Conservation (phyloP, 2,888 invertebrate genomes). For the Dasysyrphus tricinctus region DNA sequence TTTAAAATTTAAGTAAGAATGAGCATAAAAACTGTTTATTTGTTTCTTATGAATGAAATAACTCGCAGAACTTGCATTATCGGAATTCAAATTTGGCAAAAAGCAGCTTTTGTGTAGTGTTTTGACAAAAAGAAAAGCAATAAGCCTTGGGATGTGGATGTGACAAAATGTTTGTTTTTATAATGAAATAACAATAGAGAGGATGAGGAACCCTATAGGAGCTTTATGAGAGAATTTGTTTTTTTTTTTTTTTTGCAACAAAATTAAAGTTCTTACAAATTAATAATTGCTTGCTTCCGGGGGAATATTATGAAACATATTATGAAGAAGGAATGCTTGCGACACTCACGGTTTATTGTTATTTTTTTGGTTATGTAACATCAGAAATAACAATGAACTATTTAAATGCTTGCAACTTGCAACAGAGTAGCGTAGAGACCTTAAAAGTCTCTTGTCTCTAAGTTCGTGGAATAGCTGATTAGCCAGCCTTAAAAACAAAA, state of each 20-base stretch:
- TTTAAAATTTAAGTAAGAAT: slow-evolving; percentile 12
- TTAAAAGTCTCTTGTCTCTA: too few relatives aligned
- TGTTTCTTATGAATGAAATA: slow-evolving; percentile 67
- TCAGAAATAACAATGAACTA: too few relatives aligned
- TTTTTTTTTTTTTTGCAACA: neutral
- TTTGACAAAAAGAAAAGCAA: neutral
- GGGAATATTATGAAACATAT: too few relatives aligned
- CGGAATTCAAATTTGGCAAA: slow-evolving; percentile 20
- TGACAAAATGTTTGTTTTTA: slow-evolving; percentile 35
- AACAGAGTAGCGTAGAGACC: too few relatives aligned
- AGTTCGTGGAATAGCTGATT: too few relatives aligned
- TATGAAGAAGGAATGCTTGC: too few relatives aligned
- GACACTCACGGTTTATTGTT: too few relatives aligned
- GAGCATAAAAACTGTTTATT: slow-evolving; percentile 4
- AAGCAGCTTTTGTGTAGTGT: slow-evolving; percentile 27
- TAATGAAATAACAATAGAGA: neutral
- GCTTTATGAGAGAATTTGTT: neutral
- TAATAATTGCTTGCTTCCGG: too few relatives aligned
- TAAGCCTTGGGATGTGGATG: neutral
- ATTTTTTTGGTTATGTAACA: too few relatives aligned
- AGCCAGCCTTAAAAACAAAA: too few relatives aligned
- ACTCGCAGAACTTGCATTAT: slow-evolving; percentile 27
- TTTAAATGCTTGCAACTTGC: too few relatives aligned
- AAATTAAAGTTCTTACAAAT: neutral
- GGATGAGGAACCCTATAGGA: neutral